Evolutionary conservation across 1,140 invertebrate species (phyloP), one percentile per base, ranked within the genome.

Genomic region (Drosophila carrolli): DNA sequence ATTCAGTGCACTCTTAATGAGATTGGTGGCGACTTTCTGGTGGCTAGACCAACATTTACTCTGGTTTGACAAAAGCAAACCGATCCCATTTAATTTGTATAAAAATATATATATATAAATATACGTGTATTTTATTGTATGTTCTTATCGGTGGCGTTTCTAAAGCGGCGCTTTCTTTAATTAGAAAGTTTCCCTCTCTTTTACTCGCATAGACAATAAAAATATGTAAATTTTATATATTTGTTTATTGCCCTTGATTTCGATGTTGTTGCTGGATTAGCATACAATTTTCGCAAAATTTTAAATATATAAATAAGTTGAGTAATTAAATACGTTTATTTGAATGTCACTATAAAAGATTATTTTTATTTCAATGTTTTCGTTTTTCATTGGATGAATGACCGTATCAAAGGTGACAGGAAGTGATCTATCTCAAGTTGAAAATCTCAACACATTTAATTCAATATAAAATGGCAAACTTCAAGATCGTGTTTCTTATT

Each of bases 1-100:
- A 95, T 73, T 94, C 93, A 32, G 94, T 95, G 19, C 80, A 92
- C 59, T 92, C 91, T 37, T 92, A 91, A 47, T 57, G 5, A 23
- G n/a, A 51, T 51, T 29, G 16, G 7, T 10, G 35, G 10, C 23
- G 5, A 19, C 44, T 14, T 29, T 32, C 11, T 41, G 35, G 35
- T n/a, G 27, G 59, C 27, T 54, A 13, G 59, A 48, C 48, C 29
- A 43, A 10, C 10, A 41, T 41, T 13, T 29, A 27, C 16, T 35
- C 13, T 16, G 48, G 9, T 5, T 41, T 53, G 11, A 29, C 19
- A 37, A 19, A 19, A 54, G 57, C 47, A 37, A 14, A 48, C 41
- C 56, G 23, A 48, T 23, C 56, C 51, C 37, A 48, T 62, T 46
- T 40, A 60, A 67, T 72, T 62, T 59, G 66, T 84, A 44, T 67